Base-by-base conservation (phyloP, 2,113 vertebrate genomes). In the Chamaea fasciata region DNA sequence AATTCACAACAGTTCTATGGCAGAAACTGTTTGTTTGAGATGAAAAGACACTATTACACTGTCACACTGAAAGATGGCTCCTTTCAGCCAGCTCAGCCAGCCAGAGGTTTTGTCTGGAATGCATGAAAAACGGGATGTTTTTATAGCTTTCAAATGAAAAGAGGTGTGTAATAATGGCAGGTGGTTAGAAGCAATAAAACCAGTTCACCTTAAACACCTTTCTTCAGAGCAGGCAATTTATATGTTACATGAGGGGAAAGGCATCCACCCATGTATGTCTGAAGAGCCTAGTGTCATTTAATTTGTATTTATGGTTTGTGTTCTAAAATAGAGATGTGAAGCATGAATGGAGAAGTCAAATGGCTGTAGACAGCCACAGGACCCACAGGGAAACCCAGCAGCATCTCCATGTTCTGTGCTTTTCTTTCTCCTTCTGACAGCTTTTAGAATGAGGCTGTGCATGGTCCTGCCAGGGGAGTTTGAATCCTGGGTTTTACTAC, bases 11-110 rank as follows among this genome's bases (percentile, higher is more conserved):
- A 15, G 33, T 80, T 84, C 56, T 83, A 7, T 33, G 91, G 67
- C 57, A 92, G 77, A 49, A 86, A 52, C 63, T 76, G 89, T 95
- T 94, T 92, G 37, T 88, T 93, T 92, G 87, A 93, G 59, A 94
- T 84, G 76, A 94, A 96, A 93, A 91, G 77, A 89, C 44, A 75
- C 39, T 71, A 87, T 92, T 95, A 89, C 57, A 88, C 56, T 96
- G 95, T 91, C 89, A 80, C n/a, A 35, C 83, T 95, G 90, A 97
- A 75, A 71, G 84, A 91, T 96, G 83, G 83, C n/a, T 94, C 37
- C 91, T 93, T 83, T 92, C 90, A 89, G 42, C 23, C 47, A 75
- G 60, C 77, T 94, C 27, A 76, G 56, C 91, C 89, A 94, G 80
- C 16, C 11, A 50, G 74, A 68, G 39, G 63, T 59, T 90, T 86